Base-by-base conservation (phyloP, 2,113 vertebrate species). In the Malurus alboscapulatus region DNA sequence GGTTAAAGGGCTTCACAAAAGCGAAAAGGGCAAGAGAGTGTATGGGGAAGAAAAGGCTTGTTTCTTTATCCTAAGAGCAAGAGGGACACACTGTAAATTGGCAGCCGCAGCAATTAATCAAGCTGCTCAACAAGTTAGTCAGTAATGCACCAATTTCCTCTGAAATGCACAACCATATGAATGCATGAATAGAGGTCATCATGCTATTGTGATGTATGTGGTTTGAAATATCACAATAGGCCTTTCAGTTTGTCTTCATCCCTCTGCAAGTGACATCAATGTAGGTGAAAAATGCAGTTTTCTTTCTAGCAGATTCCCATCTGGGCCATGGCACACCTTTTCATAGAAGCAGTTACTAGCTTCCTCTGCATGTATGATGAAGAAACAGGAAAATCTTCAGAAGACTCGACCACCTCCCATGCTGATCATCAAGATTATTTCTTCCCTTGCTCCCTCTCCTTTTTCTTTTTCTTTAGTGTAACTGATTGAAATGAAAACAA, bases 21-120 rank as follows among this genome's bases (percentile, higher is more conserved):
- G 32, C 32, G 4, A n/a, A 16, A 81, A 17, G 40, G 18, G 7
- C 2, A 3, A 14, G 12, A 21, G 13, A 4, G 42, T 67, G 14
- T 0, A 1, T 2, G 3, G 13, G 8, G 7, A 6, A 47, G 13
- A 45, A 54, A 45, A 61, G 34, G 42, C 13, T 53, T 38, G 14
- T 90, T 69, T 80, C 36, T 84, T 82, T 74, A 86, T 89, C 66
- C 13, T 71, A 87, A 74, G 26, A 63, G 45, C 32, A 90, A 79
- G 44, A 72, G 29, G 10, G 30, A 84, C 53, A 81, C 1, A 1
- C 38, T 65, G 13, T 30, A 61, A 85, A 90, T 27, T 36, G 42
- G 48, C 67, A 86, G 77, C 26, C 84, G 62, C 15, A 61, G 22
- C 30, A 90, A 85, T 76, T 92, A 71, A 93, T 83, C 74, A 89